These are phyloP conservation scores for Drepana arcuata DNA, from an alignment of 1,140 invertebrate genomes.

Conservation along the genomic window DNA sequence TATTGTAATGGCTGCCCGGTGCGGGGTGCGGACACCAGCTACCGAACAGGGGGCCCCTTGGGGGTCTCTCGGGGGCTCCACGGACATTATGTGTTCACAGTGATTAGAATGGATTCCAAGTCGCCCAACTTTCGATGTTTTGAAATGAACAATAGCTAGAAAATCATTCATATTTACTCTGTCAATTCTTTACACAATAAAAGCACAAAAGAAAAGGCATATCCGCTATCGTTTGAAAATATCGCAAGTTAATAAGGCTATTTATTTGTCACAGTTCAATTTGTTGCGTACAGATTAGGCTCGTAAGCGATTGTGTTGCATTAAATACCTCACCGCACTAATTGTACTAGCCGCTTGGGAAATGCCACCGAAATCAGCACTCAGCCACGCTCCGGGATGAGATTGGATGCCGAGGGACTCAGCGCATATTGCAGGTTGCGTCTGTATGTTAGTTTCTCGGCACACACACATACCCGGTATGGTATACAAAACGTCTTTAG, in stretches of 20 bases:
- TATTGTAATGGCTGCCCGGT: conserved; percentile 80
- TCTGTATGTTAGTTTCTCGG: too few relatives aligned
- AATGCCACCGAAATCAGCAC: conserved; percentile 37
- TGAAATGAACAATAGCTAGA: conserved; percentile 35
- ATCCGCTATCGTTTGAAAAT: conserved; percentile 34
- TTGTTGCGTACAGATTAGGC: conserved; percentile 28
- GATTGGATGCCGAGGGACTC: too few relatives aligned
- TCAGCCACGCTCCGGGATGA: too few relatives aligned
- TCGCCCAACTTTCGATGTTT: conserved; percentile 41
- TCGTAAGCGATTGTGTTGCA: conserved; percentile 35
- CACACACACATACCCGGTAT: too few relatives aligned
- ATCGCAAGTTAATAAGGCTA: conserved; percentile 34
- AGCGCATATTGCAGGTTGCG: too few relatives aligned
- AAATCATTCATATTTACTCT: conserved; percentile 23
- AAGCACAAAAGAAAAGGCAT: conserved; percentile 31
- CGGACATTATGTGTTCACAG: conserved; percentile 56
- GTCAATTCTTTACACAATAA: conserved; percentile 21
- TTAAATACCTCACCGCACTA: conserved; percentile 54
- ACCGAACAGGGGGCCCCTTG: too few relatives aligned
- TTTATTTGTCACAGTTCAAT: conserved; percentile 15
- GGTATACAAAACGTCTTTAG: conserved; percentile 38
- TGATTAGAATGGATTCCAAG: conserved; percentile 39
- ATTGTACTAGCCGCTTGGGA: conserved; percentile 41
- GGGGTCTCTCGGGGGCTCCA: too few relatives aligned
- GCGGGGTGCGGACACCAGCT: conserved; percentile 14